Percentiles rank a stretch among this genome's conserved stretches.
These are phyloP conservation scores for Phenacoccus solenopsis DNA, from an alignment of 1,140 invertebrate species.

Conservation along the genomic window DNA sequence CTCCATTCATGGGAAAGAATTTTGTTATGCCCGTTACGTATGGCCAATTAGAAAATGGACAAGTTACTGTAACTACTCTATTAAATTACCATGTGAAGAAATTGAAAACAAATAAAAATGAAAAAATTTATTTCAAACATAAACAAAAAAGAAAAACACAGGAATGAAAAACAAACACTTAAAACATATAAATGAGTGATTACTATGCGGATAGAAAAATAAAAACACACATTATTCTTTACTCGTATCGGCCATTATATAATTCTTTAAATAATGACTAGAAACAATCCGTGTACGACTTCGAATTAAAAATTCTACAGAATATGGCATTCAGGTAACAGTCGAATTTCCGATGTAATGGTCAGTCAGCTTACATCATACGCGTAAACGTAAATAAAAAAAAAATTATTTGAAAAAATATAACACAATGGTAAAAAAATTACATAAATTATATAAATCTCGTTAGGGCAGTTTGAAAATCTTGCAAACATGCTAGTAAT, in stretches of 20 bases:
- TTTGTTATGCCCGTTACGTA: too few species aligned
- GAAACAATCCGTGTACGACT: neutral
- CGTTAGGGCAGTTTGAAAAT: conserved; percentile 70
- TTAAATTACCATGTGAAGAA: too few species aligned
- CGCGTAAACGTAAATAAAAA: neutral
- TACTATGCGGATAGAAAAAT: too few species aligned
- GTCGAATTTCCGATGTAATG: neutral
- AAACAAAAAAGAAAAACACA: neutral
- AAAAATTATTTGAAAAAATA: neutral
- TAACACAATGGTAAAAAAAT: neutral
- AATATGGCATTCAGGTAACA: neutral
- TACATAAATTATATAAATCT: conserved; percentile 46
- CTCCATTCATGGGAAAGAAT: too few species aligned
- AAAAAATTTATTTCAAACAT: neutral
- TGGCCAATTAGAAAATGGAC: too few species aligned
- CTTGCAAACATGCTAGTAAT: conserved; percentile 69
- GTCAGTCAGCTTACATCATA: neutral
- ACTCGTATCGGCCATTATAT: neutral
- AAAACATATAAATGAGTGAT: too few species aligned
- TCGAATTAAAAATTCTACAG: neutral
- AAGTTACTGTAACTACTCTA: too few species aligned
- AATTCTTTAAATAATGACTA: neutral
- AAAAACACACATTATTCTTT: too few species aligned
- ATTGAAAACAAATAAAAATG: neutral
- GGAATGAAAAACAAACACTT: neutral